These are phyloP conservation scores for Leptopterna dolabrata DNA, from an alignment of 2,888 invertebrate species.

Conservation along the genomic window DNA sequence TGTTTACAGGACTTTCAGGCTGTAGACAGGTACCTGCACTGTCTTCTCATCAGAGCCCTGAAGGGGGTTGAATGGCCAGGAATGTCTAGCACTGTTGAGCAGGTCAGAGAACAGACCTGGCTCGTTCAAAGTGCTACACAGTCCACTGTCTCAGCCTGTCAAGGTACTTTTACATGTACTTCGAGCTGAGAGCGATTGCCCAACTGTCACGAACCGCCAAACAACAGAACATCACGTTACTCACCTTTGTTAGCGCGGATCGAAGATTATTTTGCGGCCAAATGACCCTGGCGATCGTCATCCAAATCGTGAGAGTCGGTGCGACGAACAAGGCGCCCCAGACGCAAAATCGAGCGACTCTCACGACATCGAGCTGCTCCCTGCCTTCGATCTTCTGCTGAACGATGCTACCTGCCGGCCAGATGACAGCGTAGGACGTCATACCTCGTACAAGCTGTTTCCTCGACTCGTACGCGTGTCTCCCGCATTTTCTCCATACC, in stretches of 20 bases:
- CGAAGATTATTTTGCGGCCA: slow-evolving; percentile 80
- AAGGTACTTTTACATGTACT: too few species aligned
- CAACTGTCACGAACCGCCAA: too few species aligned
- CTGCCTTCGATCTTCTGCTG: slow-evolving; percentile 70
- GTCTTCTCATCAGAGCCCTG: too few species aligned
- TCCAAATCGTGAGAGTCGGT: slow-evolving; percentile 64
- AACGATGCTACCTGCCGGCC: slow-evolving; percentile 72
- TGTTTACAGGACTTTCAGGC: too few species aligned
- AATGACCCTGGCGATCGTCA: slow-evolving; percentile 78
- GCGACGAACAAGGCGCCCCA: slow-evolving; percentile 64
- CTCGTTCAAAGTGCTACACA: too few species aligned
- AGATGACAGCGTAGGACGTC: slow-evolving; percentile 72
- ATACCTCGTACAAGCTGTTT: slow-evolving; percentile 72
- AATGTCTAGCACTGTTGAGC: too few species aligned
- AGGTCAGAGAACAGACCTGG: too few species aligned
- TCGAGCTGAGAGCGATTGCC: too few species aligned
- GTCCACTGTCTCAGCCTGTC: too few species aligned
- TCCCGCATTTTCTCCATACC: slow-evolving; percentile 60
- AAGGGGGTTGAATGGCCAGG: too few species aligned
- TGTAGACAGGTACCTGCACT: too few species aligned
- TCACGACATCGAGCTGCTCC: slow-evolving; percentile 62
- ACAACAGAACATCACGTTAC: not conserved
- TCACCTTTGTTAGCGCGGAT: slow-evolving; percentile 79
- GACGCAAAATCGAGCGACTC: slow-evolving; percentile 63
- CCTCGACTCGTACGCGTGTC: slow-evolving; percentile 67